Evolutionary conservation across 2,888 invertebrate species (phyloP), one percentile per base, ranked within the genome.

Genomic region (Xestia rhomboidea): DNA sequence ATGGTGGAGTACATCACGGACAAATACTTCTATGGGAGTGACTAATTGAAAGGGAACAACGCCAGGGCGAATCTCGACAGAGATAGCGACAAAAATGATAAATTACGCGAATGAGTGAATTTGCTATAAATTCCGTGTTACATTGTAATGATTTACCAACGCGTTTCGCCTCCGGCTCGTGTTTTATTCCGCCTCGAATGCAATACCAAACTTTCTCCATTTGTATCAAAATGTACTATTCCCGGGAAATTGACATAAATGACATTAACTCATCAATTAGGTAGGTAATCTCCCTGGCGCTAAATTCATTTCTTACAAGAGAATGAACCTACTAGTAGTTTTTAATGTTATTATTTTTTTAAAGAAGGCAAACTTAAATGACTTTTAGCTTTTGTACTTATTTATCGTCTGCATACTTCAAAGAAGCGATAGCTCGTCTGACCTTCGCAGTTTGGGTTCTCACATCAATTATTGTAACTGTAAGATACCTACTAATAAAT

Each of bases 11-110:
- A 27, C 44, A 15, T 51, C 27, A 30, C 30, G 30, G n/a, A n/a
- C 2, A 34, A 5, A 30, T 41, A 51, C 18, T 76, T 44, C 57
- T 7, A 15, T 11, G 46, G n/a, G 18, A 46, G 15, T 34, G 41
- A 27, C 27, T 68, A 67, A 76, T 82, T 71, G 49, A 49, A 76
- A 54, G 34, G 41, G 5, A 70, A 46, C 49, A 34, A 30, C 44
- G 2, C 24, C 30, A 44, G n/a, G n/a, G n/a, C n/a, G n/a, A n/a
- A n/a, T n/a, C n/a, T n/a, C n/a, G n/a, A n/a, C n/a, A n/a, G n/a
- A n/a, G n/a, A n/a, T n/a, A n/a, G n/a, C n/a, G n/a, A n/a, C n/a
- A n/a, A n/a, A n/a, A n/a, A n/a, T n/a, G 44, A 15, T 60, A 49
- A 73, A 68, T 70, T 75, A 64, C 15, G 11, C 24, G 24, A 60